Evolutionary conservation across 64 coral and sea anemone species (phyloP).

Genomic region (Stichodactyla helianthus): DNA sequence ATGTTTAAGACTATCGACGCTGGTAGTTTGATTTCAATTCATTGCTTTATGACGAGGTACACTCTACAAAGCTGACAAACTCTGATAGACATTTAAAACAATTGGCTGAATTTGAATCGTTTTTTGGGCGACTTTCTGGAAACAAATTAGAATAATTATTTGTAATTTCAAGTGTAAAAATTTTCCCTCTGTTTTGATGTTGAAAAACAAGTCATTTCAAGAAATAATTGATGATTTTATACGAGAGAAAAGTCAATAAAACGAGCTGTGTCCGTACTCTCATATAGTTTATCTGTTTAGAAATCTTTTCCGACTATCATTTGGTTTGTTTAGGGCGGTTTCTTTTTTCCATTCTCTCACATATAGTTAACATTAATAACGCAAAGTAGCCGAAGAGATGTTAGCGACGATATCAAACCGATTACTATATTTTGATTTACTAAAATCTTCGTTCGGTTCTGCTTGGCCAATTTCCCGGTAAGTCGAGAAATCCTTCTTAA

Average conservation of each 20-base stretch:
- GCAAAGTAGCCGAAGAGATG: constrained; percentile 12
- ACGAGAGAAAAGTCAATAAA: neutral
- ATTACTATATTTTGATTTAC: constrained; percentile 15
- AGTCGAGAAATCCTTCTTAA: neutral
- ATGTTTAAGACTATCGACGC: neutral
- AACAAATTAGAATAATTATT: constrained; percentile 14
- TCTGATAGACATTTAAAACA: neutral
- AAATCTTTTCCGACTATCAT: neutral
- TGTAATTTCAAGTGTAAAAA: neutral
- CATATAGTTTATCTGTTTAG: neutral
- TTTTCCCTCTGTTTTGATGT: constrained; percentile 2
- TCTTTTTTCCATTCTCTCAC: neutral
- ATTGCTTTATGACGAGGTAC: neutral
- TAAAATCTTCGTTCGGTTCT: neutral
- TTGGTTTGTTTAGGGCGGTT: constrained; percentile 7
- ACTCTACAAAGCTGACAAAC: neutral
- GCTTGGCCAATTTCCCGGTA: no score
- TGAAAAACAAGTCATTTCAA: neutral
- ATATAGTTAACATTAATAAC: constrained; percentile 12
- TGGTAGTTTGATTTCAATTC: neutral
- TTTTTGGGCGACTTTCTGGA: neutral
- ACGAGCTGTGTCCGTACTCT: neutral
- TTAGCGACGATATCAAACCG: neutral
- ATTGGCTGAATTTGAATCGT: neutral
- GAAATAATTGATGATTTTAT: neutral